These are phyloP conservation scores for Geotrupes spiniger DNA, from an alignment of 2,888 invertebrate genomes.

Conservation along the genomic window DNA sequence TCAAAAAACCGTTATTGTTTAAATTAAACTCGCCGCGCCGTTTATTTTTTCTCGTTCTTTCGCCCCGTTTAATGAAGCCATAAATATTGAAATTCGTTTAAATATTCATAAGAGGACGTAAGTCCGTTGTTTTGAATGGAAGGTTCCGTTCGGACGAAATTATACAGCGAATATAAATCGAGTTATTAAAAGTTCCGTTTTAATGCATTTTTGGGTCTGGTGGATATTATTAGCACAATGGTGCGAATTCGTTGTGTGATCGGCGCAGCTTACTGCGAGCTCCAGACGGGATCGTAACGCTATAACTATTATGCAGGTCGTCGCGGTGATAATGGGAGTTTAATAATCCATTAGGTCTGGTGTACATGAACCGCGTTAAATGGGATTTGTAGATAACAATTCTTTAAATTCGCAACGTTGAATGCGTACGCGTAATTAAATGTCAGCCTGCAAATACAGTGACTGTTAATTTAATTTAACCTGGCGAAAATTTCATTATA, in stretches of 20 bases:
- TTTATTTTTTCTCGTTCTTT: too few relatives aligned
- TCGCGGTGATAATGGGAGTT: conserved; percentile 5
- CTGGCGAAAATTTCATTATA: too few relatives aligned
- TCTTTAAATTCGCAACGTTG: too few relatives aligned
- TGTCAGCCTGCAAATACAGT: too few relatives aligned
- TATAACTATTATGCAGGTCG: neutral
- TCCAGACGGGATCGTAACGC: neutral
- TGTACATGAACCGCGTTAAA: too few relatives aligned
- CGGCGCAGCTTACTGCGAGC: conserved; percentile 1
- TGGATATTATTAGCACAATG: neutral
- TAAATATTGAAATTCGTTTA: conserved; percentile 5
- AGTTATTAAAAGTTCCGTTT: conserved; percentile 3
- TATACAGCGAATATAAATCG: neutral
- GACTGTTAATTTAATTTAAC: too few relatives aligned
- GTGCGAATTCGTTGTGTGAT: too few relatives aligned
- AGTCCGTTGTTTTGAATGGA: neutral
- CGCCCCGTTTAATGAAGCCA: conserved; percentile 2
- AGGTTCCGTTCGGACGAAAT: neutral
- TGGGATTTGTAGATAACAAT: too few relatives aligned
- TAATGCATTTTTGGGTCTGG: neutral
- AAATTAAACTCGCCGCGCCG: too few relatives aligned
- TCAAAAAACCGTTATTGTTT: too few relatives aligned
- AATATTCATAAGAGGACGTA: conserved; percentile 2
- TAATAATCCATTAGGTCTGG: neutral
- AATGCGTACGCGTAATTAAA: too few relatives aligned